Evolutionary conservation across 2,113 vertebrate species (phyloP), one percentile per base, ranked within the genome.

Genomic region (Podarcis cretensis): DNA sequence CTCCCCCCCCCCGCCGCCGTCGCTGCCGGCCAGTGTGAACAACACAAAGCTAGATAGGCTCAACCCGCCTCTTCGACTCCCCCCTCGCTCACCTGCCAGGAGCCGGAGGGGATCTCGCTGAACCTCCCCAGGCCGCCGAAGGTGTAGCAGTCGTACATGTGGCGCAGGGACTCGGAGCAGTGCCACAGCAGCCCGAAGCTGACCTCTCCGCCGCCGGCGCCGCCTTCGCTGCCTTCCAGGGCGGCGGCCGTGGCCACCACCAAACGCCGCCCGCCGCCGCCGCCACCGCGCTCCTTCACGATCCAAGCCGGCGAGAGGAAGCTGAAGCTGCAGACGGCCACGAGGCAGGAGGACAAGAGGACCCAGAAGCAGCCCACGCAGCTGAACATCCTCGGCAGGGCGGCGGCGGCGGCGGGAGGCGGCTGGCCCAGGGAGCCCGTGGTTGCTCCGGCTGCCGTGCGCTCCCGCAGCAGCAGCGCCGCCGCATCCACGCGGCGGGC

Each of bases 81-180:
- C n/a, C n/a, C n/a, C n/a, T n/a, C n/a, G n/a, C 48, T 94, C 96
- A 98, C 98, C 98, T 98, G 98, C 98, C 98, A 98, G 71, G 98
- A 98, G 88, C 97, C 97, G 90, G 98, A 98, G 27, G 98, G 98
- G 93, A 98, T 98, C 91, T 98, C 97, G 32, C 97, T 96, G 92
- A 98, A 98, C 94, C 90, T 97, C 16, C 97, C 98, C 89, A 98
- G 94, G 59, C 97, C 97, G 25, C 97, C 97, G 90, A 98, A 97
- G 89, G 97, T 97, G 97, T 98, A 97, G 95, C 98, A 98, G 69
- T 96, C 92, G 94, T 96, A 96, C 96, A 96, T 96, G 86, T 95
- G 97, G 85, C 96, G 97, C 93, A 96, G 90, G 90, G 97, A 96
- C 89, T 97, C 97, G 21, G 98, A 93, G 97, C 98, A 98, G 95